Evolutionary conservation across 2,113 vertebrate genomes (phyloP).

Genomic region (Pardalotus punctatus): DNA sequence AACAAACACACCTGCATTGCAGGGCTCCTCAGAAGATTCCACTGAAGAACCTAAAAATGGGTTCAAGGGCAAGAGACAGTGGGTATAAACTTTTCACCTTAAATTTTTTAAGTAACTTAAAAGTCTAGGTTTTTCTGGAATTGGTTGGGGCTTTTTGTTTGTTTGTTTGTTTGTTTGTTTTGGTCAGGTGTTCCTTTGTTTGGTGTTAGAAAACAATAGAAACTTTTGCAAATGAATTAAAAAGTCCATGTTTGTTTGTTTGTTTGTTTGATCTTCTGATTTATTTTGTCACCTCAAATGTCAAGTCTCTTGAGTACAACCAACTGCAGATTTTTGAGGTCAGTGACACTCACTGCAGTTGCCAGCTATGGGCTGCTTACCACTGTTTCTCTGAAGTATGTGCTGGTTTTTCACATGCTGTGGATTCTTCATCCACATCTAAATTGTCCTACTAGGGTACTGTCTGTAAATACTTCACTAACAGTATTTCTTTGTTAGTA

Average conservation of each 20-base stretch:
- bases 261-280: neutral
- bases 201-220: neutral
- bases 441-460: neutral
- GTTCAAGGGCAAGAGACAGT: neutral
- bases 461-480: neutral
- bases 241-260: neutral
- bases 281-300: slow-evolving; percentile 6
- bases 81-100: neutral
- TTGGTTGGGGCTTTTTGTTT: neutral
- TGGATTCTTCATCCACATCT: neutral
- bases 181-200: neutral
- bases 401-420: neutral
- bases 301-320: neutral
- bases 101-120: neutral
- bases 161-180: neutral
- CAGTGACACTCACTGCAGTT: neutral
- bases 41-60: neutral
- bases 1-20: neutral
- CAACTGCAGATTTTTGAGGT: neutral
- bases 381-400: neutral
- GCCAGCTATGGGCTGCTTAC: neutral
- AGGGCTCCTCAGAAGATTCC: neutral
- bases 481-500: neutral
- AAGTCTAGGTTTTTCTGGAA: neutral
- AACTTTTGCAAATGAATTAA: neutral